Percentiles rank a stretch among this genome's conserved stretches.
phyloP scores from a whole-genome alignment of 1,140 invertebrate species.

The Ips typographus region DNA sequence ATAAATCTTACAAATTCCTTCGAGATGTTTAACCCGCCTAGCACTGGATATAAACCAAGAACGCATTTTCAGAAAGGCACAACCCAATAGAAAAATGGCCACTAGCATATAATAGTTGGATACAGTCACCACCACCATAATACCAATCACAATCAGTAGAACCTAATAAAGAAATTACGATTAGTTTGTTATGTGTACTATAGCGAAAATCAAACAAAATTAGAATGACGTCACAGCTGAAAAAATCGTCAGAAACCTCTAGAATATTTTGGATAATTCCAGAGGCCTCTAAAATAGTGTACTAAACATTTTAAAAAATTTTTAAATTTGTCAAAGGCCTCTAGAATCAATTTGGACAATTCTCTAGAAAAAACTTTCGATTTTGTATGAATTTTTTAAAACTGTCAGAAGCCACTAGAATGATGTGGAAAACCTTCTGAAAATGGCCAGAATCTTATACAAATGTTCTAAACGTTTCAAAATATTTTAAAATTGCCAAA shows the following conservation, averaged over 20 bases:
- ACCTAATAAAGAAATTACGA: conserved; percentile 55
- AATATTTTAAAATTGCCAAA: too few relatives aligned
- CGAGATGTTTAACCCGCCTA: conserved; percentile 60
- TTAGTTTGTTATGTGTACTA: background rate
- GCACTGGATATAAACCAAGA: conserved; percentile 64
- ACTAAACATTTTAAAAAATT: too few relatives aligned
- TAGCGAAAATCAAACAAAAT: background rate
- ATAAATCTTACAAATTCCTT: conserved; percentile 54
- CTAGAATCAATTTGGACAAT: too few relatives aligned
- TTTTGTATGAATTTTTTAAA: too few relatives aligned
- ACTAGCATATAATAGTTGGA: conserved; percentile 74
- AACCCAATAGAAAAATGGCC: conserved; percentile 56
- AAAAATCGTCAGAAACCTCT: background rate
- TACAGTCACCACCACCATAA: conserved; percentile 67
- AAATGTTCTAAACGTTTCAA: too few relatives aligned
- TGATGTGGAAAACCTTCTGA: too few relatives aligned
- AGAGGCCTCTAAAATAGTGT: too few relatives aligned
- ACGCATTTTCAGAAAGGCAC: conserved; percentile 58
- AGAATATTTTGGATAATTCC: background rate
- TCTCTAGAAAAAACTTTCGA: too few relatives aligned
- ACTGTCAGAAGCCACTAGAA: too few relatives aligned
- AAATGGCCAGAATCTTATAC: too few relatives aligned
- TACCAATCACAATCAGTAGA: conserved; percentile 61
- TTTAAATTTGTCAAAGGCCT: too few relatives aligned
- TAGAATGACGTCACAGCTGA: background rate